Percentiles rank a stretch among this genome's conserved stretches.
Conservation (phyloP, 2,888 invertebrate genomes). For the Bruchidius siliquastri region DNA sequence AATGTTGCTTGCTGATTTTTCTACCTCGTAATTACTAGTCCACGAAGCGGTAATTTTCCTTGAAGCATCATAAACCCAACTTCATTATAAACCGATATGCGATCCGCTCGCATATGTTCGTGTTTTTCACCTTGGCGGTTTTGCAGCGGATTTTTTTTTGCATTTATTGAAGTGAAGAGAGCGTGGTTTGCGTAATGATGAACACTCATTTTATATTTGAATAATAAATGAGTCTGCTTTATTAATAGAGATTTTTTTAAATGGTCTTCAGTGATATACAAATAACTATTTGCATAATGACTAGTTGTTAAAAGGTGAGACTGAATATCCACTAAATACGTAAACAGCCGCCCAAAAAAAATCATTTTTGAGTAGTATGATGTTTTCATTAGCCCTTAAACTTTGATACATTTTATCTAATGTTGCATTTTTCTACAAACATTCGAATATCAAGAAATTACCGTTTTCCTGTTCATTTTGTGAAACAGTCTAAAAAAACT, state of each 20-base stretch:
- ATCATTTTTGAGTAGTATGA: too few species aligned
- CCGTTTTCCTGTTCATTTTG: too few species aligned
- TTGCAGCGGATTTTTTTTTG: background rate
- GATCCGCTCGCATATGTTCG: background rate
- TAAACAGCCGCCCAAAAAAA: too few species aligned
- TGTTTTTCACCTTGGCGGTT: background rate
- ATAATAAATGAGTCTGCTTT: background rate
- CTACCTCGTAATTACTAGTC: background rate
- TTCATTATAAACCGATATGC: background rate
- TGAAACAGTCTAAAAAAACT: too few species aligned
- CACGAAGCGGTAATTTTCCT: background rate
- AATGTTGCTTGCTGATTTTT: background rate
- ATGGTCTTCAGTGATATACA: background rate
- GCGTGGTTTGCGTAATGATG: background rate
- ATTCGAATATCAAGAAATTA: too few species aligned
- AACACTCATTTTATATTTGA: background rate
- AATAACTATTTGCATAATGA: background rate
- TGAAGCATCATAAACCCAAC: background rate
- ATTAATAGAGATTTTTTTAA: background rate
- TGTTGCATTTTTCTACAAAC: too few species aligned
- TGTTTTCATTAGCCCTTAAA: too few species aligned
- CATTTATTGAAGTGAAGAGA: background rate
- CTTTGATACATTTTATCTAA: too few species aligned
- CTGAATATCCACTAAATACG: too few species aligned
- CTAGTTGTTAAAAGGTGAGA: background rate